phyloP scores from a whole-genome alignment of 2,888 invertebrate genomes.

The Heliconius hortense region DNA sequence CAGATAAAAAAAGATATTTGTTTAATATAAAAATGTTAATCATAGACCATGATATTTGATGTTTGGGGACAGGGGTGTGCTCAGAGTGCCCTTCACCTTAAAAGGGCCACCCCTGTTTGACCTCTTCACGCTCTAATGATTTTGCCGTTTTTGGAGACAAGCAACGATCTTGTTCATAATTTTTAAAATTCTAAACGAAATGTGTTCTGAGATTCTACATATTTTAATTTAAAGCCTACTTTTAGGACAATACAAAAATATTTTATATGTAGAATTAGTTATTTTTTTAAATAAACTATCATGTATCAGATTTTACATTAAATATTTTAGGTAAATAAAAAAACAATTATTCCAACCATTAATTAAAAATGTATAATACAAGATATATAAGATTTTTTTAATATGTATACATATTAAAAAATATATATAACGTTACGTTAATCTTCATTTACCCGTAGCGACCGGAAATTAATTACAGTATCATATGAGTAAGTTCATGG shows the following conservation, averaged over 20 bases:
- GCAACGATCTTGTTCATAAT: background rate
- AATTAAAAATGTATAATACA: background rate
- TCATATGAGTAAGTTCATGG: background rate
- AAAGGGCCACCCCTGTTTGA: conserved; percentile 25
- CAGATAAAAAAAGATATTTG: background rate
- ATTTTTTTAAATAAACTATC: background rate
- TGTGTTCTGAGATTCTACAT: background rate
- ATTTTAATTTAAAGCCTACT: background rate
- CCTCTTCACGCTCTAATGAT: conserved; percentile 24
- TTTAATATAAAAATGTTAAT: conserved; percentile 15
- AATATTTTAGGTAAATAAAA: no score
- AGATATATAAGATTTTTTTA: no score
- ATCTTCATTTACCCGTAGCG: background rate
- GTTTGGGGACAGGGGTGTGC: conserved; percentile 7
- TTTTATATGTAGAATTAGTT: background rate
- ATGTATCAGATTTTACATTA: no score
- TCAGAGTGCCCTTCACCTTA: conserved; percentile 15
- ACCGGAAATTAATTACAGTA: conserved; percentile 13
- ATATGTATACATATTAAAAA: no score
- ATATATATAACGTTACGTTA: background rate
- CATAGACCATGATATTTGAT: conserved; percentile 6
- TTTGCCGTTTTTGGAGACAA: conserved; percentile 7
- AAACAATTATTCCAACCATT: no score
- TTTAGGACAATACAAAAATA: background rate
- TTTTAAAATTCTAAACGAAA: conserved; percentile 10